phyloP scores from a whole-genome alignment of 2,797 vertebrate genomes.

The Tapera naevia region DNA sequence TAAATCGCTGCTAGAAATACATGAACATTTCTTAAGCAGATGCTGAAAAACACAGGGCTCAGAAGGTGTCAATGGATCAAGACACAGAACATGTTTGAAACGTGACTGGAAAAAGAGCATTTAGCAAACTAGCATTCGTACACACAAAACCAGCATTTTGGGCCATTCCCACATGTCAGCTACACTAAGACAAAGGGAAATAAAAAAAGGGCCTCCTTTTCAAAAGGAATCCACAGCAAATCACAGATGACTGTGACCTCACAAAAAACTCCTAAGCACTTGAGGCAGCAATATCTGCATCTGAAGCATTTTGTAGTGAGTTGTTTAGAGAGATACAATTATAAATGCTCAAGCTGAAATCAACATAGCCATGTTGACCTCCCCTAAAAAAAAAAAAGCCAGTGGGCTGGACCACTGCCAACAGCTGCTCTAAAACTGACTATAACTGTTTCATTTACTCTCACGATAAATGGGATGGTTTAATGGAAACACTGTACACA shows the following conservation, averaged over 20 bases:
- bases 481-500: constrained; percentile 38
- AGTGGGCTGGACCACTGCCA: not conserved
- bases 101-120: rapidly evolving
- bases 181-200: not conserved
- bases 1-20: not conserved
- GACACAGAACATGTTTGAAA: not conserved
- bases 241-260: not conserved
- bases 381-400: not conserved
- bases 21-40: not conserved
- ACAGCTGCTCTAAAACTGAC: not conserved
- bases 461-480: constrained; percentile 25
- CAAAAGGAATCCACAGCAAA: not conserved
- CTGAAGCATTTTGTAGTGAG: not conserved
- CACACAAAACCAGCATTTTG: not conserved
- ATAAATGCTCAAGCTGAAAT: not conserved
- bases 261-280: not conserved
- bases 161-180: not conserved
- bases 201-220: not conserved
- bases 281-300: not conserved
- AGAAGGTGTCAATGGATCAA: not conserved
- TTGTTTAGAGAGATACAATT: not conserved
- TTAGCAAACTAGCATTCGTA: not conserved
- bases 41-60: not conserved
- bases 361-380: not conserved
- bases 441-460: constrained; percentile 18